phyloP scores from a whole-genome alignment of 2,797 vertebrate genomes.

The Phoeniculus purpureus region DNA sequence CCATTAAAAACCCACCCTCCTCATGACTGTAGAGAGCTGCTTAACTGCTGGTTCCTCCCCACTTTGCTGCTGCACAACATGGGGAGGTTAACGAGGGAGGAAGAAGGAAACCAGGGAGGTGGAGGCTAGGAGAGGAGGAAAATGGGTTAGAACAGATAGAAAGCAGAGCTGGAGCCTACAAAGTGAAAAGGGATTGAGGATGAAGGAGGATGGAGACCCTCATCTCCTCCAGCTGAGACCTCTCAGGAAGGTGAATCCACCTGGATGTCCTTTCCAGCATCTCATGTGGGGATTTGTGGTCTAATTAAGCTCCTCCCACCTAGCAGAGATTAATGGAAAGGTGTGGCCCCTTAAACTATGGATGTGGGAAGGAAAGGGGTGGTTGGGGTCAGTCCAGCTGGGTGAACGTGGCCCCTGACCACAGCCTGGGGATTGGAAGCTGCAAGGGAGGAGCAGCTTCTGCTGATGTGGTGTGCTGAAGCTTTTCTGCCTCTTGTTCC shows the following conservation, averaged over 20 bases:
- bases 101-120: background rate
- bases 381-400: background rate
- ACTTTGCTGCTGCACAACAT: background rate
- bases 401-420: too few relatives aligned
- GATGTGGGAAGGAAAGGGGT: background rate
- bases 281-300: accelerated
- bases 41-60: too few relatives aligned
- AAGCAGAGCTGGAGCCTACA: background rate
- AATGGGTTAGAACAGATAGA: background rate
- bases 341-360: accelerated
- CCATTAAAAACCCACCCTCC: too few relatives aligned
- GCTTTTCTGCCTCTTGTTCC: constrained; percentile 10
- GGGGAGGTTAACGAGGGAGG: background rate
- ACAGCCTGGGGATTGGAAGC: background rate
- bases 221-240: background rate
- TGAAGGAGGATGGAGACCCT: too few relatives aligned
- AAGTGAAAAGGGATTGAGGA: background rate
- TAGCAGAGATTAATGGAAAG: accelerated
- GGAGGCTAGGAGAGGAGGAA: background rate
- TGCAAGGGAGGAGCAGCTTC: background rate
- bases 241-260: background rate
- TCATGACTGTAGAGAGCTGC: too few relatives aligned
- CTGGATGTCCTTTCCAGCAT: background rate
- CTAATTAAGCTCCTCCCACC: background rate
- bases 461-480: background rate